These are phyloP conservation scores for Miltochrista miniata DNA, from an alignment of 2,888 invertebrate species.

Conservation along the genomic window DNA sequence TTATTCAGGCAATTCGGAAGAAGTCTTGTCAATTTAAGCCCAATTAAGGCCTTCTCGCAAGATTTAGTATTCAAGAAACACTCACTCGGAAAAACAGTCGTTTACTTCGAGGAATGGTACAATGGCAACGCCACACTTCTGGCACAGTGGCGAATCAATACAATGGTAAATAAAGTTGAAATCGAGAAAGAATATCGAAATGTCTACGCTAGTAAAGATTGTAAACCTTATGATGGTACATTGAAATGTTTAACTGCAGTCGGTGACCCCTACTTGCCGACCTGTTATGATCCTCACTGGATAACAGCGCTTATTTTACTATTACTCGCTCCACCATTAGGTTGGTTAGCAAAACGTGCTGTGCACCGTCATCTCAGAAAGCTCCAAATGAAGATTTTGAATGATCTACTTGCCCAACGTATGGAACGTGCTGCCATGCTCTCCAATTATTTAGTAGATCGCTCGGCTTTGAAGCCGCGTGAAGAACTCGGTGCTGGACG, in stretches of 20 bases:
- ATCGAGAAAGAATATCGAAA: neutral
- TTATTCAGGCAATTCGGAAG: constrained; percentile 17
- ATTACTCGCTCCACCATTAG: constrained; percentile 48
- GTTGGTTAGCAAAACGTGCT: constrained; percentile 18
- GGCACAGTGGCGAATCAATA: constrained; percentile 21
- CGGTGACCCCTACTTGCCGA: constrained; percentile 77
- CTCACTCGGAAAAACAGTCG: constrained; percentile 15
- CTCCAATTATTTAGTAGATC: constrained; percentile 42
- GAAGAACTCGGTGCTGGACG: constrained; percentile 58
- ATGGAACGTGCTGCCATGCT: constrained; percentile 31
- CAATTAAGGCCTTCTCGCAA: constrained; percentile 10
- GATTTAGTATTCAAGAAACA: constrained; percentile 11
- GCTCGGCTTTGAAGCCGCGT: constrained; percentile 40
- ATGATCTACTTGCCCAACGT: constrained; percentile 41
- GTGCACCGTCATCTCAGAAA: constrained; percentile 34
- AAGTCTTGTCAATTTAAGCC: constrained; percentile 4
- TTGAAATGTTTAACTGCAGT: constrained; percentile 8
- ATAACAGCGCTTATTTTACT: constrained; percentile 49
- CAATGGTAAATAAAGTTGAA: neutral
- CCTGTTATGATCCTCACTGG: constrained; percentile 82
- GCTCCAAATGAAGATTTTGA: constrained; percentile 25
- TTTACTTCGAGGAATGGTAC: constrained; percentile 20
- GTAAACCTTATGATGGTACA: constrained; percentile 27
- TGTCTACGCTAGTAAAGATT: neutral
- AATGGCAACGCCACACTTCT: constrained; percentile 1